These are phyloP conservation scores for Hypomecis atomaria DNA, from an alignment of 2,888 invertebrate genomes.

Conservation along the genomic window DNA sequence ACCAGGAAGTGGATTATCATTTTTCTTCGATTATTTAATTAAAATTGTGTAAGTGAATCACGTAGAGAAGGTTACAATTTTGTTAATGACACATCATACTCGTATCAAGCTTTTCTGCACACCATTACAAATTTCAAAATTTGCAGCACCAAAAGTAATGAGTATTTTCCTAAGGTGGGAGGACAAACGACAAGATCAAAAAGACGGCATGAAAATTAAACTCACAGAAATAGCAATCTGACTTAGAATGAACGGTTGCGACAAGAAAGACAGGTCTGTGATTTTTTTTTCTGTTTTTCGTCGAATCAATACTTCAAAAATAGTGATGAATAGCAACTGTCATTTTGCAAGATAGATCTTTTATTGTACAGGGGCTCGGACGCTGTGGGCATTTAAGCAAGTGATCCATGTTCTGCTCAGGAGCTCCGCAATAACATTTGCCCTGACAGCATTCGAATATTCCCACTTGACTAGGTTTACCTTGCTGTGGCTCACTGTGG, in stretches of 20 bases:
- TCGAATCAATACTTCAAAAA: neutral
- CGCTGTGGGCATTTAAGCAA: too few relatives aligned
- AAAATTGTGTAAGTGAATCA: too few relatives aligned
- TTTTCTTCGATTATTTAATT: too few relatives aligned
- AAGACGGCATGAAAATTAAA: slow-evolving; percentile 32
- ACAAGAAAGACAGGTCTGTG: neutral
- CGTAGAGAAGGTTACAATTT: neutral
- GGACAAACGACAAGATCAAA: slow-evolving; percentile 33
- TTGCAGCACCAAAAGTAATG: slow-evolving; percentile 24
- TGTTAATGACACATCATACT: slow-evolving; percentile 9
- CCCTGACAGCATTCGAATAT: too few relatives aligned
- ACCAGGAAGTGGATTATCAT: too few relatives aligned
- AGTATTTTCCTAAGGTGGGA: slow-evolving; percentile 24
- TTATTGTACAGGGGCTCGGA: too few relatives aligned
- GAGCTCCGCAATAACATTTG: too few relatives aligned
- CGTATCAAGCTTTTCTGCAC: slow-evolving; percentile 12
- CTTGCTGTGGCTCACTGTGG: too few relatives aligned
- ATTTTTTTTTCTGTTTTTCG: neutral
- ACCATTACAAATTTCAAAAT: slow-evolving; percentile 21
- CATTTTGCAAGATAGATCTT: too few relatives aligned
- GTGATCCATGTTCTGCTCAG: too few relatives aligned
- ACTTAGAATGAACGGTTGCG: neutral
- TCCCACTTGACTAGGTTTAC: too few relatives aligned
- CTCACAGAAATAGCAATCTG: slow-evolving; percentile 14
- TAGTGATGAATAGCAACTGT: too few relatives aligned